Conservation (phyloP, 2,888 invertebrate genomes). For the Hoplodrina blanda region DNA sequence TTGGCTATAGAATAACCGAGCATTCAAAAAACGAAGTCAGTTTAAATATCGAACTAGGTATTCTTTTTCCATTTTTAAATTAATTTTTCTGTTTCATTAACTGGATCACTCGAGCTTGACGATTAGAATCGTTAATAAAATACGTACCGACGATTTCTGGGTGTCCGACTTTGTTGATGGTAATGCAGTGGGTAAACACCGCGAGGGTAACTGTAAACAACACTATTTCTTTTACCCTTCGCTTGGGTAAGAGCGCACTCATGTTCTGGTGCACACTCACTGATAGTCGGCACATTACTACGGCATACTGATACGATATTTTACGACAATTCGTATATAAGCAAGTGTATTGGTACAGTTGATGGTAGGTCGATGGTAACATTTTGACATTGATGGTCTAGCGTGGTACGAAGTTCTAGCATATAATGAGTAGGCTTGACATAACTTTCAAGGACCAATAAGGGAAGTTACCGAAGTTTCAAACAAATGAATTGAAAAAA, state of each 20-base stretch:
- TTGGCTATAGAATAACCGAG: not conserved
- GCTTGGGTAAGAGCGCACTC: conserved; percentile 23
- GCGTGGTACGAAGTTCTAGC: too few species aligned
- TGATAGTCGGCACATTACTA: conserved; percentile 50
- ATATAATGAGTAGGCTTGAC: too few species aligned
- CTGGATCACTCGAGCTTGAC: conserved; percentile 42
- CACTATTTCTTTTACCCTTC: conserved; percentile 25
- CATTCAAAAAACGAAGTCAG: not conserved
- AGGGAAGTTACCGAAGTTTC: too few species aligned
- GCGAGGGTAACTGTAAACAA: conserved; percentile 20
- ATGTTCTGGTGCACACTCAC: conserved; percentile 26
- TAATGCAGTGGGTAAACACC: conserved; percentile 11
- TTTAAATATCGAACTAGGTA: not conserved
- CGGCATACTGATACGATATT: conserved; percentile 41
- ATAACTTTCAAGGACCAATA: too few species aligned
- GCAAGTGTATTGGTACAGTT: not conserved
- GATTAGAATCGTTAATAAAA: conserved; percentile 16
- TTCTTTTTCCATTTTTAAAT: conserved; percentile 12
- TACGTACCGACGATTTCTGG: conserved; percentile 42
- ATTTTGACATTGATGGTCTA: too few species aligned
- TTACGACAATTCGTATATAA: conserved; percentile 20
- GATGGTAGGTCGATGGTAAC: not conserved
- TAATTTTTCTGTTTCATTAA: conserved; percentile 43
- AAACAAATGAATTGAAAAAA: too few species aligned
- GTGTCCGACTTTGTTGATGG: conserved; percentile 23